Evolutionary conservation across 2,888 invertebrate genomes (phyloP).

Genomic region (Sympetrum striolatum): DNA sequence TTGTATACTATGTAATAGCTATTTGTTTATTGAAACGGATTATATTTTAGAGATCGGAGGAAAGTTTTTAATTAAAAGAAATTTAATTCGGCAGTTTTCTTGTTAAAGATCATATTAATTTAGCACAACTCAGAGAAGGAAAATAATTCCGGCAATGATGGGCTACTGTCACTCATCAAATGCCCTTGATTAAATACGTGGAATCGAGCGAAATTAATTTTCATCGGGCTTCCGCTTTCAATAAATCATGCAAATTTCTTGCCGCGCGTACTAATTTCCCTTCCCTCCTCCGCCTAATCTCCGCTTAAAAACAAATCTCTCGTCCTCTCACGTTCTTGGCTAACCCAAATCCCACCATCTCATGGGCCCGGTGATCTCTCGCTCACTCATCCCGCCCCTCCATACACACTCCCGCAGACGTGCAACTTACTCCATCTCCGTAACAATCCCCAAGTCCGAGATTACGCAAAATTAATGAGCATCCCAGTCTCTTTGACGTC

Average conservation of each 20-base stretch:
- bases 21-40: too few relatives aligned
- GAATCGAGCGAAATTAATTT: too few relatives aligned
- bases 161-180: too few relatives aligned
- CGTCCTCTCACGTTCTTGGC: neutral
- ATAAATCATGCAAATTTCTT: neutral
- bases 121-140: too few relatives aligned
- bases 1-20: too few relatives aligned
- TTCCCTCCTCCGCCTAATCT: neutral
- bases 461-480: conserved; percentile 44
- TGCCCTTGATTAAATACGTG: too few relatives aligned
- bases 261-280: neutral
- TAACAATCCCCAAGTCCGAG: conserved; percentile 40
- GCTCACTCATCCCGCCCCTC: neutral
- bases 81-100: too few relatives aligned
- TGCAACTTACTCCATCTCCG: conserved; percentile 38
- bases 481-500: conserved; percentile 10
- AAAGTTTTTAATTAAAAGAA: too few relatives aligned
- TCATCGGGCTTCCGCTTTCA: too few relatives aligned
- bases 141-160: too few relatives aligned
- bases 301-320: neutral
- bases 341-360: neutral
- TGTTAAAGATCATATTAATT: too few relatives aligned
- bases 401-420: neutral
- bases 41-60: too few relatives aligned
- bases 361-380: neutral